Percentiles rank a stretch among this genome's conserved stretches.
phyloP scores from a whole-genome alignment of 2,113 vertebrate species.

The Gnathonemus longibarbis region DNA sequence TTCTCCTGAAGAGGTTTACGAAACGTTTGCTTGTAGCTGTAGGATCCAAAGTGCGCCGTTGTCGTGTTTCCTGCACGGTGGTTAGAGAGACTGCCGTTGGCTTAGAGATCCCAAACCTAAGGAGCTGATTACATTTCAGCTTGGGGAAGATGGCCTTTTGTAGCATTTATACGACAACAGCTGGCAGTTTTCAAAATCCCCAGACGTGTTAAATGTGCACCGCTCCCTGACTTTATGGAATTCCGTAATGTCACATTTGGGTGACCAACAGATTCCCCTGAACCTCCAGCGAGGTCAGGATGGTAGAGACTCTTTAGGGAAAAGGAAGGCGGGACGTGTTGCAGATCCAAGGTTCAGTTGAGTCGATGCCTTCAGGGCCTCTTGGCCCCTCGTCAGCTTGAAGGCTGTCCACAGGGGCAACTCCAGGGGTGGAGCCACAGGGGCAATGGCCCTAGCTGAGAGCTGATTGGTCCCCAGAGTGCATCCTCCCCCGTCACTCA shows the following conservation, averaged over 20 bases:
- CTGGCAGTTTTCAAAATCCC: neutral
- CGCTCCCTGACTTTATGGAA: neutral
- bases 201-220: neutral
- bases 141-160: neutral
- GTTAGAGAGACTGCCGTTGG: neutral
- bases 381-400: neutral
- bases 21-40: neutral
- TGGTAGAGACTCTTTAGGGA: neutral
- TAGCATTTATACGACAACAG: neutral
- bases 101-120: neutral
- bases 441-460: neutral
- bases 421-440: neutral
- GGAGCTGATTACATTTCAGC: neutral
- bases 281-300: neutral
- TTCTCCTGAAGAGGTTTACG: too few relatives aligned
- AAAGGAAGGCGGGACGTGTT: neutral
- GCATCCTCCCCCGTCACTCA: neutral
- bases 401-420: neutral
- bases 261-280: neutral
- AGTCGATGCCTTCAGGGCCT: neutral
- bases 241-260: neutral
- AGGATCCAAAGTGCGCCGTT: neutral
- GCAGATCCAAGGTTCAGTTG: neutral
- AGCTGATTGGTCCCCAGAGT: neutral
- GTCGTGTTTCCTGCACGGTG: neutral